phyloP scores from a whole-genome alignment of 2,113 vertebrate genomes.

The Naja naja region DNA sequence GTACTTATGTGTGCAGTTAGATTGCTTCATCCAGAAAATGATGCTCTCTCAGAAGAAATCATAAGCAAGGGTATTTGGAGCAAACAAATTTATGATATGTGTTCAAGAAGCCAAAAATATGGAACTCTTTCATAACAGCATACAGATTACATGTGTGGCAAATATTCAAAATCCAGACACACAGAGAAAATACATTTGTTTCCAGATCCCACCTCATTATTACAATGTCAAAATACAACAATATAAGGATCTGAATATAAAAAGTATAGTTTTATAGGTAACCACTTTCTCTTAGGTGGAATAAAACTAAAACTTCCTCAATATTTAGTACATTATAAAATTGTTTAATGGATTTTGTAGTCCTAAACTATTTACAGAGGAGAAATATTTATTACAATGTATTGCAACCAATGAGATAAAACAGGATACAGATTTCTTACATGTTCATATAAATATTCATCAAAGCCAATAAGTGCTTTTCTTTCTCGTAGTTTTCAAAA shows the following conservation, averaged over 20 bases:
- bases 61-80: background rate
- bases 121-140: background rate
- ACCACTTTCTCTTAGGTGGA: background rate
- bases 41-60: background rate
- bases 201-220: background rate
- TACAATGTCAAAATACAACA: background rate
- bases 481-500: background rate
- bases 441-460: background rate
- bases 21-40: background rate
- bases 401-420: background rate
- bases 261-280: background rate
- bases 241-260: background rate
- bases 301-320: background rate
- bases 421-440: background rate
- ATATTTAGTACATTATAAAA: slow-evolving; percentile 5
- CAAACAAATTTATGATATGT: background rate
- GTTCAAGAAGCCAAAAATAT: background rate
- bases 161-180: background rate
- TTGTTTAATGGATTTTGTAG: background rate
- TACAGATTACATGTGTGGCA: background rate
- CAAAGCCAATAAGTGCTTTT: background rate
- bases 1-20: background rate
- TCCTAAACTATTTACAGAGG: background rate
- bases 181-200: background rate
- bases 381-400: background rate